A percentile compares a stretch with the other conserved stretches of the same genome.
Evolutionary conservation across 2,113 vertebrate species (phyloP).

Genomic region (Mandrillus leucophaeus): DNA sequence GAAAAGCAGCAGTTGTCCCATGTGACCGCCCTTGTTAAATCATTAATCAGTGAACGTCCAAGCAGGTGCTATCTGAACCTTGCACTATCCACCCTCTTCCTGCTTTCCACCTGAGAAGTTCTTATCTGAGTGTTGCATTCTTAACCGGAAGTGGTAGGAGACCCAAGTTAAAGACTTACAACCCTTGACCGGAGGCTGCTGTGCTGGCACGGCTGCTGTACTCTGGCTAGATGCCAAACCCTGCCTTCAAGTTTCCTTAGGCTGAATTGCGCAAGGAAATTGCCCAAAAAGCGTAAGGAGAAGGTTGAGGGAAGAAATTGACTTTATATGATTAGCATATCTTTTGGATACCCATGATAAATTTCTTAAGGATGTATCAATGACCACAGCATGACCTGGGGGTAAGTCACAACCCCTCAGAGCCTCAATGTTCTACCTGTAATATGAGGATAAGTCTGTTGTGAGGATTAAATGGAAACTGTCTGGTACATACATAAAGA

Average conservation of each 20-base stretch:
- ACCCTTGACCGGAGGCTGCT: background rate
- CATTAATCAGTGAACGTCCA: constrained; percentile 44
- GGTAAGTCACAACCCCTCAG: background rate
- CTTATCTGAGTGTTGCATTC: background rate
- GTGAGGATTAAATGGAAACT: background rate
- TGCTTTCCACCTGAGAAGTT: background rate
- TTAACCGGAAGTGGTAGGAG: background rate
- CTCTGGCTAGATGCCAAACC: background rate
- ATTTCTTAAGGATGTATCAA: background rate
- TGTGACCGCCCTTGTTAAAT: constrained; percentile 53
- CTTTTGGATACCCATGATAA: background rate
- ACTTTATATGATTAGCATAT: background rate
- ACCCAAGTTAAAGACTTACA: constrained; percentile 43
- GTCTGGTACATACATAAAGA: background rate
- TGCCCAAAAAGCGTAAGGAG: background rate
- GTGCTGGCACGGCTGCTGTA: background rate
- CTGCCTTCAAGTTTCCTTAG: background rate
- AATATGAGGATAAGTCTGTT: background rate
- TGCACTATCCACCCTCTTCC: background rate
- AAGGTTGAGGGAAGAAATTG: background rate
- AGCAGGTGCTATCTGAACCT: constrained; percentile 53
- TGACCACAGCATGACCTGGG: background rate
- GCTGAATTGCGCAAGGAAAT: background rate
- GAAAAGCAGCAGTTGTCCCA: background rate
- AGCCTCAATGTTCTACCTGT: background rate